Evolutionary conservation across 1,140 invertebrate genomes (phyloP).

Genomic region (Varroa destructor): DNA sequence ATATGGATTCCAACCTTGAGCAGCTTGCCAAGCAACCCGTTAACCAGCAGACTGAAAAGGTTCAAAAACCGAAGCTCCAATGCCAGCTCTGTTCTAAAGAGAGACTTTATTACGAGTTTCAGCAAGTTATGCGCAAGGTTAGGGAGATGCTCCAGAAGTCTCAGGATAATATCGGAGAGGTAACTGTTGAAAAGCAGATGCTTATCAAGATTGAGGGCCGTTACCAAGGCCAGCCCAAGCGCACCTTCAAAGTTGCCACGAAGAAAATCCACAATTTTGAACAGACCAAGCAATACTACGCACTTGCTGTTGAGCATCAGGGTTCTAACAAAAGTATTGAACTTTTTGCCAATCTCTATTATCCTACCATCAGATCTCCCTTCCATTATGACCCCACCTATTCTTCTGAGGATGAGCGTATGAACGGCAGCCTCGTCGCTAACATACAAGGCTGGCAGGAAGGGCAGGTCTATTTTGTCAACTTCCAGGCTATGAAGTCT

Average conservation of each 20-base stretch:
- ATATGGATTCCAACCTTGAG: conserved; percentile 13
- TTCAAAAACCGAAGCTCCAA: not conserved
- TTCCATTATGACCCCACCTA: not conserved
- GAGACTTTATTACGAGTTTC: not conserved
- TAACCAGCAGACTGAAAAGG: not conserved
- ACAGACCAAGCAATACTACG: conserved; percentile 8
- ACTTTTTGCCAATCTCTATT: not conserved
- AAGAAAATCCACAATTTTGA: conserved; percentile 19
- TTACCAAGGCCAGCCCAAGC: conserved; percentile 4
- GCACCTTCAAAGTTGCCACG: conserved; percentile 20
- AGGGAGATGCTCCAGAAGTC: not conserved
- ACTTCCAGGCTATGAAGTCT: conserved; percentile 15
- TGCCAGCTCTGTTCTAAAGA: not conserved
- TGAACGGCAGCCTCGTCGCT: conserved; percentile 19
- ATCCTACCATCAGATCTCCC: not conserved
- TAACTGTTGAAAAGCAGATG: not conserved
- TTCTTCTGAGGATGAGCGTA: not conserved
- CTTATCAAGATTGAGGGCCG: conserved; percentile 22
- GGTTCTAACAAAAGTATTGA: not conserved
- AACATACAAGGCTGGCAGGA: conserved; percentile 9
- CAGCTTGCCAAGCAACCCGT: conserved; percentile 6
- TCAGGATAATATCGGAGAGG: not conserved
- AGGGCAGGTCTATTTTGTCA: conserved; percentile 2
- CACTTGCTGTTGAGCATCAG: conserved; percentile 3
- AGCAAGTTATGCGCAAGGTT: not conserved